Percentiles rank a stretch among this genome's conserved stretches.
Conservation (phyloP, 2,888 invertebrate species). For the Hypolimnas misippus region DNA sequence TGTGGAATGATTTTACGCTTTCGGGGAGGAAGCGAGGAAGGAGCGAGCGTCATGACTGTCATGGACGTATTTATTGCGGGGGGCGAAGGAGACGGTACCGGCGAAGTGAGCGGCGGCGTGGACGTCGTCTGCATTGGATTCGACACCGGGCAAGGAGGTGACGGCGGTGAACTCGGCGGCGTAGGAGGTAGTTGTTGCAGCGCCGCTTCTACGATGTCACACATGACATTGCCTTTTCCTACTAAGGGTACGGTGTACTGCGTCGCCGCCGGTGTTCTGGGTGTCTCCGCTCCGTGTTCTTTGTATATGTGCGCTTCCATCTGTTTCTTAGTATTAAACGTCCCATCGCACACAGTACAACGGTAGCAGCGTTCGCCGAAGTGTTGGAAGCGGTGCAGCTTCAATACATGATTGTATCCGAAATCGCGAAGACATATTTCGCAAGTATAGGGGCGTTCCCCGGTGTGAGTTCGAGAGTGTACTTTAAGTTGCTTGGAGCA, state of each 20-base stretch:
- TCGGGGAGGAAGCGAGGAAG: conserved; percentile 88
- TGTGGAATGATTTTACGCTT: conserved; percentile 91
- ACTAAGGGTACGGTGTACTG: conserved; percentile 61
- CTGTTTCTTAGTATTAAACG: conserved; percentile 94
- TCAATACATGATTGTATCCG: conserved; percentile 95
- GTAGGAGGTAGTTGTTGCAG: conserved; percentile 82
- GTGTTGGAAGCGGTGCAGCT: conserved; percentile 94
- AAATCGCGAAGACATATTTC: conserved; percentile 96
- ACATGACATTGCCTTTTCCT: conserved; percentile 69
- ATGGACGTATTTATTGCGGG: conserved; percentile 57
- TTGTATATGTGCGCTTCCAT: conserved; percentile 93
- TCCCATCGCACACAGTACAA: conserved; percentile 95
- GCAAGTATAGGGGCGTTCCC: conserved; percentile 95
- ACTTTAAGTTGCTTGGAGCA: conserved; percentile 96
- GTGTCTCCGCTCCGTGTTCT: conserved; percentile 81
- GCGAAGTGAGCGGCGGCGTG: conserved; percentile 80
- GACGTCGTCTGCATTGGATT: conserved; percentile 75
- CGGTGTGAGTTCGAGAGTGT: conserved; percentile 95
- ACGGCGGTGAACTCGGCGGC: conserved; percentile 83
- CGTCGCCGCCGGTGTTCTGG: conserved; percentile 64
- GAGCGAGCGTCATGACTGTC: conserved; percentile 53
- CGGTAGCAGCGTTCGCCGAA: conserved; percentile 96
- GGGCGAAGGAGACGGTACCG: conserved; percentile 65
- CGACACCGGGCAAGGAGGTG: conserved; percentile 70
- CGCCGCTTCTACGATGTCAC: conserved; percentile 74